Conservation (phyloP, 2,113 vertebrate species). For the Oryzias celebensis region DNA sequence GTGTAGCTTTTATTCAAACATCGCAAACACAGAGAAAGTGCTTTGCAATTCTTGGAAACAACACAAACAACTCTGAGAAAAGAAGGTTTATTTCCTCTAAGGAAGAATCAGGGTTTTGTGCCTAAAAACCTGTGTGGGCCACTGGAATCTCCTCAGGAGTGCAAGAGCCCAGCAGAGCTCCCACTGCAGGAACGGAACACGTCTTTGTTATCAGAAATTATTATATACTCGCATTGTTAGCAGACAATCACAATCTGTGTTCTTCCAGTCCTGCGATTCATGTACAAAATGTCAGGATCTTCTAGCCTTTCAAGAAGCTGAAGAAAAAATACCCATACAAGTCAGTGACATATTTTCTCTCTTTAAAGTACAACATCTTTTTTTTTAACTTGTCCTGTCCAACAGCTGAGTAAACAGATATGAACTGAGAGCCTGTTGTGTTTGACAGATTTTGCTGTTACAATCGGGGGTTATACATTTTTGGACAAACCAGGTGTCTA, state of each 20-base stretch:
- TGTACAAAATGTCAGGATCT: conserved; percentile 45
- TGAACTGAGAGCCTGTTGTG: too few relatives aligned
- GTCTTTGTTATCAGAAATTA: conserved; percentile 56
- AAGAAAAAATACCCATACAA: conserved; percentile 42
- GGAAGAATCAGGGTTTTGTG: conserved; percentile 55
- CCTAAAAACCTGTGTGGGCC: conserved; percentile 66
- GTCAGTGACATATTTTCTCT: conserved; percentile 31
- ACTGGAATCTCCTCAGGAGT: conserved; percentile 70
- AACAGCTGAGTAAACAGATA: too few relatives aligned
- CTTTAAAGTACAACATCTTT: neutral
- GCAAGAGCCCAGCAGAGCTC: conserved; percentile 29
- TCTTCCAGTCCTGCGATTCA: conserved; percentile 57
- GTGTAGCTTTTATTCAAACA: conserved; percentile 45
- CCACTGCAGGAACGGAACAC: conserved; percentile 51
- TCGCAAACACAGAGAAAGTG: conserved; percentile 38
- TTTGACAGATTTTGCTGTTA: too few relatives aligned
- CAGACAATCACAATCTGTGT: conserved; percentile 36
- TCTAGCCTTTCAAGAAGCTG: conserved; percentile 13
- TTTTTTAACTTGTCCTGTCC: too few relatives aligned
- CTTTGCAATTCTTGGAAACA: conserved; percentile 50
- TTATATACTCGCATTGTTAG: conserved; percentile 62
- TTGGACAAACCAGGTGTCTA: too few relatives aligned
- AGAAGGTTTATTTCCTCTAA: conserved; percentile 63
- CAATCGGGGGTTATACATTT: too few relatives aligned
- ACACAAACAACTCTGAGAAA: conserved; percentile 24